Evolutionary conservation across 2,797 vertebrate genomes (phyloP), one percentile per base, ranked within the genome.

Genomic region (Margarornis squamiger): DNA sequence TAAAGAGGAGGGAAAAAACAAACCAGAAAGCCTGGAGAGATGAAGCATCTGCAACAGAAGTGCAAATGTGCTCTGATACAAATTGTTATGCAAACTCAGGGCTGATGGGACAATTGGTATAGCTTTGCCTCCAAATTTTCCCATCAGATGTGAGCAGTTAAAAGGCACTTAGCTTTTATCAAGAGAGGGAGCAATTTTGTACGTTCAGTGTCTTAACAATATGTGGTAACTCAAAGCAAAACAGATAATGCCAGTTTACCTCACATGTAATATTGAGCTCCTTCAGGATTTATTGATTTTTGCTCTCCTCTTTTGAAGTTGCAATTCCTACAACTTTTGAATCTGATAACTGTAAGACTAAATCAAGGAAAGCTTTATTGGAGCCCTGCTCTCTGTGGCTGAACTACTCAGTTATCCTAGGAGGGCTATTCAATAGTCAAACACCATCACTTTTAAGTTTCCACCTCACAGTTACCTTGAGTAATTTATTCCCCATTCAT

Each of bases 1-100:
- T 73, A 6, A 32, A 18, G 41, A 3, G 1, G 7, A 13, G 10
- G 21, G 6, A 7, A 4, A n/a, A 4, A n/a, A 11, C 27, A 66
- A 14, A 22, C 2, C 48, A 72, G 59, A 5, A 49, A 4, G 29
- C 36, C 13, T 32, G 59, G 27, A 48, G 45, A 45, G 29, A 21
- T 10, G 4, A 14, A 57, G 61, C 24, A 16, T 14, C 45, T 49
- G 54, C 45, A 36, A 5, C 10, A 41, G 32, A 74, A 29, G 49
- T 32, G n/a, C 49, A 23, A 9, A 34, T 4, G 17, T 58, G 46
- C 38, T 58, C 23, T 48, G 41, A 10, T 16, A 8, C 36, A 34
- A n/a, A 14, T 3, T 10, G 4, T 17, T n/a, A 24, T 5, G 54
- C 39, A 26, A 24, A 73, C 38, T 58, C 54, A 19, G 57, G 57